Conservation (phyloP, 2,797 vertebrate genomes). For the Carcharodon carcharias region DNA sequence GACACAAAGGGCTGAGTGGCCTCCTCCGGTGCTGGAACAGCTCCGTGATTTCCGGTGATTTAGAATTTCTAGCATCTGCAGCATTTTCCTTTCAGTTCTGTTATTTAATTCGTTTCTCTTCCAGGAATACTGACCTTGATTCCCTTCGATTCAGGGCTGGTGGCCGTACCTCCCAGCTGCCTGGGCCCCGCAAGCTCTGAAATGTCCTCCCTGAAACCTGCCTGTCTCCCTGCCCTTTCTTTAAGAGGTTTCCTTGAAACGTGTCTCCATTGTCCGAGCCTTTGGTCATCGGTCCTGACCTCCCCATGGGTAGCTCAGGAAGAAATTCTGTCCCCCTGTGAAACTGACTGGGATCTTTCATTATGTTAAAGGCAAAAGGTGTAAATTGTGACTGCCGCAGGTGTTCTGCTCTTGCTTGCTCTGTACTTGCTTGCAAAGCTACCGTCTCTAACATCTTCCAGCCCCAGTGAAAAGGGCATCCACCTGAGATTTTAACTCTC, state of each 20-base stretch:
- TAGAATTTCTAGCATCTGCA: background rate
- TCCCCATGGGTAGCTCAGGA: background rate
- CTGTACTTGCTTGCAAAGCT: no score
- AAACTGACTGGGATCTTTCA: background rate
- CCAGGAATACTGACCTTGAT: background rate
- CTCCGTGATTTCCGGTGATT: no score
- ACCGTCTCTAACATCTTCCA: background rate
- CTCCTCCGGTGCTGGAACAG: no score
- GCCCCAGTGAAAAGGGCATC: background rate
- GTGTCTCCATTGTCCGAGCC: background rate
- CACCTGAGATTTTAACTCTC: background rate
- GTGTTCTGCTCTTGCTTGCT: background rate
- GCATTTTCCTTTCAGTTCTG: background rate
- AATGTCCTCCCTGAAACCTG: background rate
- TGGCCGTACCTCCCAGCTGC: no score
- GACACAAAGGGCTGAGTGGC: no score
- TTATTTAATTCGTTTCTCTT: background rate
- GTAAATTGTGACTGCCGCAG: background rate
- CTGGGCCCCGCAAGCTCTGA: no score
- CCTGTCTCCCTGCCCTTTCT: background rate
- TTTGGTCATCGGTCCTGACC: background rate
- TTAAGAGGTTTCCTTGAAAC: background rate
- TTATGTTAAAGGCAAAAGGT: background rate
- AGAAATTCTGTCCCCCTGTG: background rate
- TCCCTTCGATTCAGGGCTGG: background rate